Percentiles rank a stretch among this genome's conserved stretches.
phyloP scores from a whole-genome alignment of 2,113 vertebrate species.

The Isurus oxyrinchus region DNA sequence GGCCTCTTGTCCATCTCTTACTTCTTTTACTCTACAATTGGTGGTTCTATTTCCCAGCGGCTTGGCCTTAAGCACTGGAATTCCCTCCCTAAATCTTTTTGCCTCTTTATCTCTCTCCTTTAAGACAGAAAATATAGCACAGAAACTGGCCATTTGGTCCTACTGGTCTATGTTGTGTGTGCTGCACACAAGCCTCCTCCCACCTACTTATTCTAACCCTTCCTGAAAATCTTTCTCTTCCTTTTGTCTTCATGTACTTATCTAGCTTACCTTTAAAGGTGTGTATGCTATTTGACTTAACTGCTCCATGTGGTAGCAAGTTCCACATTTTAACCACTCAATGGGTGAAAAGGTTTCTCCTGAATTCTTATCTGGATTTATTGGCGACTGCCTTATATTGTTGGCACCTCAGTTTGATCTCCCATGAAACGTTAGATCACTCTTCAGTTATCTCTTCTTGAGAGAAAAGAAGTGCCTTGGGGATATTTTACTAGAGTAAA shows the following conservation, averaged over 20 bases:
- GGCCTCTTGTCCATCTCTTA: not conserved
- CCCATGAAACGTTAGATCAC: not conserved
- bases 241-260: not conserved
- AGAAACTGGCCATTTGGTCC: not conserved
- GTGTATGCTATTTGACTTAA: not conserved
- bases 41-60: not conserved
- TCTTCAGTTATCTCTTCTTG: not conserved
- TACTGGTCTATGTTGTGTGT: not conserved
- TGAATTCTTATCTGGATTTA: not conserved
- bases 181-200: not conserved
- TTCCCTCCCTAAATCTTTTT: not conserved
- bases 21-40: not conserved
- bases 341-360: not conserved
- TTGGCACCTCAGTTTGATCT: not conserved
- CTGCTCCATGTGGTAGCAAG: not conserved
- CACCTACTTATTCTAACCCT: not conserved
- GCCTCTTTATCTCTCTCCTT: not conserved
- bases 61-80: not conserved
- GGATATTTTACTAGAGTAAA: not conserved
- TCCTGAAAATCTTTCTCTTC: not conserved
- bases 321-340: not conserved
- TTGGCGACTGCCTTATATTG: not conserved
- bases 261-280: not conserved
- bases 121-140: not conserved
- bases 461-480: not conserved